Percentiles rank a stretch among this genome's conserved stretches.
Evolutionary conservation across 2,888 invertebrate species (phyloP).

Genomic region (Lasioglossum figueresi): DNA sequence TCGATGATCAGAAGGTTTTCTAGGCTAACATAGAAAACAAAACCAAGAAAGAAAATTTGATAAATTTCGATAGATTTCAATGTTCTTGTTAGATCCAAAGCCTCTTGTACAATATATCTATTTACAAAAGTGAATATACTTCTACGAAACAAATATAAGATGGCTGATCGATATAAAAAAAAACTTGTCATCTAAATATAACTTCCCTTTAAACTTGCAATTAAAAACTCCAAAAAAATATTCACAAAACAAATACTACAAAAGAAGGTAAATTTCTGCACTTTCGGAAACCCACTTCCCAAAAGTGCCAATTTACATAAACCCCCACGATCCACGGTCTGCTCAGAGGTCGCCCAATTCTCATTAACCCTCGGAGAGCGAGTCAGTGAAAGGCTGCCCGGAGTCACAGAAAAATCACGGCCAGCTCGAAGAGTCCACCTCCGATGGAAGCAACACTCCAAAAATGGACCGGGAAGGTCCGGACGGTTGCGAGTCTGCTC

Average conservation of each 20-base stretch:
- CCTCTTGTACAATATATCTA: background rate
- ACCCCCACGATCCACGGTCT: background rate
- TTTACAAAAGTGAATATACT: background rate
- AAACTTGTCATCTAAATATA: background rate
- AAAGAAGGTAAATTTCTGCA: background rate
- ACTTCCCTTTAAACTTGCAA: background rate
- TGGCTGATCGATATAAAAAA: background rate
- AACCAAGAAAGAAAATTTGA: background rate
- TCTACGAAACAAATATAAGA: background rate
- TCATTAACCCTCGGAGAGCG: background rate
- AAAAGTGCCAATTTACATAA: slow-evolving; percentile 1
- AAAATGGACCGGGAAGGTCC: background rate
- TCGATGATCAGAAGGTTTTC: background rate
- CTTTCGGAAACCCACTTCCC: background rate
- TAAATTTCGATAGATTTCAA: background rate
- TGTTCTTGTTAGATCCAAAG: background rate
- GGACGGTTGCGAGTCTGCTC: background rate
- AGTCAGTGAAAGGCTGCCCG: background rate
- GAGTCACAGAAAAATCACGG: background rate
- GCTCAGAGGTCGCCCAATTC: background rate
- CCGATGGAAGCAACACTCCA: background rate
- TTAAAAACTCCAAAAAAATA: background rate
- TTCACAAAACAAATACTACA: background rate
- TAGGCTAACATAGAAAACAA: background rate
- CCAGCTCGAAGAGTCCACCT: background rate